Percentiles rank a stretch among this genome's conserved stretches.
Conservation (phyloP, 1,140 invertebrate species). For the Ceratosolen solmsi region DNA sequence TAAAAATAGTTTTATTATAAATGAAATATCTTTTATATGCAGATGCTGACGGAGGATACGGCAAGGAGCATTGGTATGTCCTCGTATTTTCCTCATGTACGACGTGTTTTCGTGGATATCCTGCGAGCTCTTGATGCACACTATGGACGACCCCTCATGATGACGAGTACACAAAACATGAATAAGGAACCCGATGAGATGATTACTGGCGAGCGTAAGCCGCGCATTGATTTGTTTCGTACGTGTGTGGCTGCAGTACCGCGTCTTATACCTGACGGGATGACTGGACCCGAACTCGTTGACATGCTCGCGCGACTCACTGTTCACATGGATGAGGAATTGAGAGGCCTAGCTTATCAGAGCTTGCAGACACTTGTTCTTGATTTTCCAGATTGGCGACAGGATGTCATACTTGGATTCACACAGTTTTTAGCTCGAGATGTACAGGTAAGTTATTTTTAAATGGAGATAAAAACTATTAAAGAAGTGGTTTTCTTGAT, state of each 20-base stretch:
- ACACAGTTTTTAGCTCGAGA: constrained; percentile 96
- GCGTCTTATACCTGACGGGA: constrained; percentile 96
- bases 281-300: constrained; percentile 93
- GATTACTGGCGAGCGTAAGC: constrained; percentile 97
- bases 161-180: constrained; percentile 96
- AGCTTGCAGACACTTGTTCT: constrained; percentile 95
- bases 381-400: constrained; percentile 97
- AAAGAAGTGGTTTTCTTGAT: no score
- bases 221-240: constrained; percentile 96
- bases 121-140: constrained; percentile 95
- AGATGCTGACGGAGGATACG: constrained; percentile 95
- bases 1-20: no score
- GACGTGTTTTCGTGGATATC: constrained; percentile 97
- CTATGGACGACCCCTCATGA: constrained; percentile 94
- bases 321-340: constrained; percentile 93
- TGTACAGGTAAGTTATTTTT: constrained; percentile 72
- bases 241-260: constrained; percentile 99
- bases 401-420: constrained; percentile 94
- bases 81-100: constrained; percentile 95
- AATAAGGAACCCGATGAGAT: constrained; percentile 98
- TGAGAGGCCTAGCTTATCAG: constrained; percentile 93
- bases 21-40: constrained; percentile 35
- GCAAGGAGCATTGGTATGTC: constrained; percentile 96
- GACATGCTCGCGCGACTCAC: constrained; percentile 93
- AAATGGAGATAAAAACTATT: no score